These are phyloP conservation scores for Phataginus tetradactyla DNA, from an alignment of 2,797 vertebrate species.

Conservation along the genomic window DNA sequence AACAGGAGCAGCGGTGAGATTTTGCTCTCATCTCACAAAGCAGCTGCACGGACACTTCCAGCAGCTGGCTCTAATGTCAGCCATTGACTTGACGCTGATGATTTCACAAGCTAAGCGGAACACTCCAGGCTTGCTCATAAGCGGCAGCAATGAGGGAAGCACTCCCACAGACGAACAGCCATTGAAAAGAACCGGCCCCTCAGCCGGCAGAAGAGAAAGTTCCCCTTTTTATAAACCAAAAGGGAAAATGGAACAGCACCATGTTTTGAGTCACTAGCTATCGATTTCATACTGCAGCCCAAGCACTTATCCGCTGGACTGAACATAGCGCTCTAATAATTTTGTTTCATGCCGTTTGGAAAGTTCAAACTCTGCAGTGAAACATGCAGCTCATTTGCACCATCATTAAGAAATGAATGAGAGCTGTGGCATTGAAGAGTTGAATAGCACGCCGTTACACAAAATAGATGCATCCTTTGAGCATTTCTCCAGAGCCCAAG, in stretches of 20 bases:
- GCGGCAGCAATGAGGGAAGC: not conserved
- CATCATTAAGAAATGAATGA: constrained; percentile 24
- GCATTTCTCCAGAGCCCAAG: not conserved
- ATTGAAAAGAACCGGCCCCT: constrained; percentile 5
- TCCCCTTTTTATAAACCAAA: not conserved
- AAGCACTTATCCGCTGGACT: constrained; percentile 4
- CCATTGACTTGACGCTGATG: not conserved
- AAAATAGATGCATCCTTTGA: not conserved
- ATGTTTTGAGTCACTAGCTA: constrained; percentile 34
- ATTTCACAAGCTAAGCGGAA: constrained; percentile 31
- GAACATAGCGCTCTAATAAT: not conserved
- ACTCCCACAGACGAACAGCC: not conserved
- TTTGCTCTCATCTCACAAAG: constrained; percentile 2
- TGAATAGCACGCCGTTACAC: not conserved
- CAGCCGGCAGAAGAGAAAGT: not conserved
- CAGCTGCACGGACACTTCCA: constrained; percentile 72
- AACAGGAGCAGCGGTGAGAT: not conserved
- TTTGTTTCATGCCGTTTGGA: constrained; percentile 28
- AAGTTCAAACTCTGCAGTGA: constrained; percentile 34
- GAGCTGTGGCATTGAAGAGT: not conserved
- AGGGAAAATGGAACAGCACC: not conserved
- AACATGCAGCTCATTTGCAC: not conserved
- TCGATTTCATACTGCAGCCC: not conserved
- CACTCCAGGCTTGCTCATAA: not conserved
- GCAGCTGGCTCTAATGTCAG: constrained; percentile 69